Percentiles rank a stretch among this genome's conserved stretches.
phyloP scores from a whole-genome alignment of 2,797 vertebrate species.

The Sarcoramphus papa region DNA sequence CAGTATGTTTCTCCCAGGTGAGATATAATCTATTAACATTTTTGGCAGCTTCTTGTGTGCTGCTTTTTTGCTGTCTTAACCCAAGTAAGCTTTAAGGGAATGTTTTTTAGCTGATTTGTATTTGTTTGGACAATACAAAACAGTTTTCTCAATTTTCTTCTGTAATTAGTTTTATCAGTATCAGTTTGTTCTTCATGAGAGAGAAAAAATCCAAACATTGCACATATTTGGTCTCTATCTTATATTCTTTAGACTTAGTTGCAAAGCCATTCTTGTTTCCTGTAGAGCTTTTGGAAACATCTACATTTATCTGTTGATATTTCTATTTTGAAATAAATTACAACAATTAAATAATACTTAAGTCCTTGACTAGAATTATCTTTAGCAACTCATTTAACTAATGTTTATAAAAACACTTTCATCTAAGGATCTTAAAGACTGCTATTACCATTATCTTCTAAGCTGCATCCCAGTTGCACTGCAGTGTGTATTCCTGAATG shows the following conservation, averaged over 20 bases:
- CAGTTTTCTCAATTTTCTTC: background rate
- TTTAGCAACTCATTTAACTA: constrained; percentile 14
- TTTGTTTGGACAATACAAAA: constrained; percentile 11
- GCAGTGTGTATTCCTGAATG: background rate
- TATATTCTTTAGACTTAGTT: background rate
- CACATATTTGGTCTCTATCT: background rate
- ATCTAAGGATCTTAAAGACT: background rate
- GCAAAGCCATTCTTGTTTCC: background rate
- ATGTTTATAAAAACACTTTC: background rate
- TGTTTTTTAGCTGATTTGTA: background rate
- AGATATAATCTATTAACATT: constrained; percentile 49
- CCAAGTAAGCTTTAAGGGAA: constrained; percentile 9
- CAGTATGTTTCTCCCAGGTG: background rate
- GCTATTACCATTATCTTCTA: background rate
- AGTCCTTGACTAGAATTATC: constrained; percentile 1
- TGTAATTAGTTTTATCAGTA: constrained; percentile 30
- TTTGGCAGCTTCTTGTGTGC: background rate
- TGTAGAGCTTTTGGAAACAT: background rate
- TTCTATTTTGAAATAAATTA: background rate
- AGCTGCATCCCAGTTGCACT: constrained; percentile 14
- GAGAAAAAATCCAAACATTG: background rate
- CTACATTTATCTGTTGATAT: background rate
- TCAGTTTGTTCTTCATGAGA: background rate
- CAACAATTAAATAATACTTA: background rate
- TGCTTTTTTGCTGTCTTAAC: background rate